Conservation (phyloP, 2,888 invertebrate genomes). For the Octonoba sinensis region DNA sequence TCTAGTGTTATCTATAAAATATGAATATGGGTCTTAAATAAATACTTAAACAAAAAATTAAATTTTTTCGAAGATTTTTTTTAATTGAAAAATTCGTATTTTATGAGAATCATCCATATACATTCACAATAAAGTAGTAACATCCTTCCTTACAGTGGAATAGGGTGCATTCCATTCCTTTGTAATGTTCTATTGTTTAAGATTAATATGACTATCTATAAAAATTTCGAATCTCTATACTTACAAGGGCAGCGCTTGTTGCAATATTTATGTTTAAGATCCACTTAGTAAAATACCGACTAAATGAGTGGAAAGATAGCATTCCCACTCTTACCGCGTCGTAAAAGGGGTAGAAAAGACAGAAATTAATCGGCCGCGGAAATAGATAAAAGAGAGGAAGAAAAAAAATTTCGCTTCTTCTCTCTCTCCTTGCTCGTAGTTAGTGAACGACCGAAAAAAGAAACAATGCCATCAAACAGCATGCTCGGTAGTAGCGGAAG, state of each 20-base stretch:
- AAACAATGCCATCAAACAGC: conserved; percentile 60
- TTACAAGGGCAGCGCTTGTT: too few relatives aligned
- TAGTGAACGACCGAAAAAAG: conserved; percentile 42
- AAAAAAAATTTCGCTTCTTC: conserved; percentile 31
- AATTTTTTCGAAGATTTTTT: too few relatives aligned
- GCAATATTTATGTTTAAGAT: too few relatives aligned
- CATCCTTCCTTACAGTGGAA: not conserved
- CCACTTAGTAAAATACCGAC: too few relatives aligned
- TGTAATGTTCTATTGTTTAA: not conserved
- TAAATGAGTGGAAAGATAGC: too few relatives aligned
- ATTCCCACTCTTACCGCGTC: not conserved
- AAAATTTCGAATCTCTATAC: too few relatives aligned
- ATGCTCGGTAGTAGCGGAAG: conserved; percentile 42
- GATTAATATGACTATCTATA: not conserved
- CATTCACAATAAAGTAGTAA: not conserved
- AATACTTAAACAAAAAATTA: too few relatives aligned
- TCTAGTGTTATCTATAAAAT: too few relatives aligned
- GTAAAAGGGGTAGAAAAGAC: conserved; percentile 29
- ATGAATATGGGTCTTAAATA: too few relatives aligned
- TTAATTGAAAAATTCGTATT: too few relatives aligned
- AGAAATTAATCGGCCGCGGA: conserved; percentile 57
- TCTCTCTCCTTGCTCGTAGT: conserved; percentile 26
- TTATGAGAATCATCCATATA: too few relatives aligned
- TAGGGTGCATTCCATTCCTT: not conserved
- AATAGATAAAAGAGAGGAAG: conserved; percentile 21